Base-by-base conservation (phyloP, 1,140 invertebrate genomes). In the Uloborus diversus region DNA sequence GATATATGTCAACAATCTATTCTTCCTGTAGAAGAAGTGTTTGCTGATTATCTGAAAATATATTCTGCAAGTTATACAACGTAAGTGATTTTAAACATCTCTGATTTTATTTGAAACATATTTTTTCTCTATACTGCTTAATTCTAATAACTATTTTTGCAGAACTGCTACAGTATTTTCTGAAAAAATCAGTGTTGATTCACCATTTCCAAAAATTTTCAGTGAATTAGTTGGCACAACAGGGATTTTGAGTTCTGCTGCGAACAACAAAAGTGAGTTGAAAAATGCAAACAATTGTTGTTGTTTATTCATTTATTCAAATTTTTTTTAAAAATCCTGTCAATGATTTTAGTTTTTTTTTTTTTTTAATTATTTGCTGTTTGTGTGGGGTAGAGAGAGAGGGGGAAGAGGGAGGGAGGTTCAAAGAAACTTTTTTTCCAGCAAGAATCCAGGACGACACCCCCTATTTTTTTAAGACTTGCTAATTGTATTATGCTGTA, bases 201-300 rank as follows among this genome's bases (percentile, higher is more conserved):
- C 47, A 4, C 71, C 71, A n/a, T 75, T 75, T n/a, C 71, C 71
- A 11, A 35, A 64, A 25, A 33, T 75, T n/a, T 75, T 64, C 35
- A 75, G 33, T 17, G 7, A 42, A 27, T 2, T 25, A 9, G 71
- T 75, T 35, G 28, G 59, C 17, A 11, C 30, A 7, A 28, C 11
- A 51, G 71, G 42, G 3, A 51, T 75, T 51, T 53, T 75, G 27
- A 33, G 64, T 35, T 51, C 47, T 27, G 47, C 9, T 68, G 11
- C 23, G 1, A 28, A 28, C 23, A 47, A 28, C 28, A 27, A 47
- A 68, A 47, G 65, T 68, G n/a, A 9, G 59, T 2, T 28, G 37
- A 42, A n/a, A n/a, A n/a, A n/a, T n/a, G n/a, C n/a, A n/a, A n/a
- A n/a, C n/a, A n/a, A n/a, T n/a, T n/a, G n/a, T n/a, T n/a, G n/a